Base-by-base conservation (phyloP, 2,888 invertebrate genomes). In the Tricholauxania praeusta region DNA sequence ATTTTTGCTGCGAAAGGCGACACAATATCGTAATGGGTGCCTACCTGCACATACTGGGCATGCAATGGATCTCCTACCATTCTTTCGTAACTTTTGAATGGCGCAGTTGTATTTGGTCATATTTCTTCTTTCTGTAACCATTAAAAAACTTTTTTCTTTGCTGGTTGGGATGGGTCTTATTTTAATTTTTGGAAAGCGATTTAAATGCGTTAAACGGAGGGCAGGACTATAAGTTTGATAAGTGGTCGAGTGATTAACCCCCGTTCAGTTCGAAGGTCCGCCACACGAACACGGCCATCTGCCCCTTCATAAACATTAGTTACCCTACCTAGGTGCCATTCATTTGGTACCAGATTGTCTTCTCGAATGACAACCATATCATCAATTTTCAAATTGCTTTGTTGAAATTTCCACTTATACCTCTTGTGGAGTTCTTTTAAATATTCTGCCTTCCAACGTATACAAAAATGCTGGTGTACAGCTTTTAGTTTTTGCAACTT, bases 381-480 rank as follows among this genome's bases (percentile, higher is more conserved):
- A 48, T 66, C 39, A 15, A 66, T 28, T 12, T 59, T 19, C n/a
- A 65, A 14, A 70, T 65, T 15, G n/a, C 39, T 12, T 12, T 72
- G 48, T 6, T 55, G 72, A 28, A 64, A 47, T 55, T 73, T 67
- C 75, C 76, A 74, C 57, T 72, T 77, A 15, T 69, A 63, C 32
- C 74, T 49, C 53, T 70, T 73, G 51, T 75, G 72, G 8, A 77
- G 12, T 51, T 73, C 70, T 32, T 57, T 69, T 2, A 78, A 22
- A 48, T 78, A 78, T 59, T 78, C 74, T 15, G 59, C 57, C 47
- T 71, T 72, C 75, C 76, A 77, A 8, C 74, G 47, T 3, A 28
- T 22, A 65, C 77, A 77, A 57, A 78, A 75, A 22, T 72, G 69
- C 15, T 75, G 75, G n/a, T 70, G 60, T 7, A 76, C n/a, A 14